Base-by-base conservation (phyloP, 2,113 vertebrate species). In the Mirounga angustirostris region DNA sequence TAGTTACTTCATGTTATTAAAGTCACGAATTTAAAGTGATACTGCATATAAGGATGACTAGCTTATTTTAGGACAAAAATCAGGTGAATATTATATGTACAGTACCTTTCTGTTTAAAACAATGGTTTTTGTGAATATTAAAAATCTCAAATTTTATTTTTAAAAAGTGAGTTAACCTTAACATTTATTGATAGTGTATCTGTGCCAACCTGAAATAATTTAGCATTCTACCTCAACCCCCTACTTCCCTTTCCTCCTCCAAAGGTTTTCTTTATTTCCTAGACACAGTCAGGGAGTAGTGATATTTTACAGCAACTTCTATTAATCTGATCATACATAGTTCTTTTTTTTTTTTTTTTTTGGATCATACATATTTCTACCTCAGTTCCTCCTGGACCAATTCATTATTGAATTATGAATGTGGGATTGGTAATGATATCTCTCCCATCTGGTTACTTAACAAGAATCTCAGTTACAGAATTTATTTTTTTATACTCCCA, bases 291-390 rank as follows among this genome's bases (percentile, higher is more conserved):
- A 91, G 14, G 19, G n/a, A 81, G 19, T 94, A 21, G n/a, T 74
- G 26, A 19, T 84, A 88, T 73, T 97, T 88, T 61, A 87, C 83
- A 84, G 22, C 18, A 84, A 50, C 15, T 9, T 85, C 33, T 94
- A 10, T 83, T 84, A 93, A 87, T 91, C 82, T 67, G 56, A 56
- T 65, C 58, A 67, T 87, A 76, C 21, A 4, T 94, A 46, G 7
- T 65, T 94, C 14, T 80, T 46, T 9, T 46, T 46, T 8, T 36
- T 36, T 36, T 36, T 36, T 46, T 46, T 46, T 46, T 40, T 40
- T 40, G 40, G 56, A 56, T 65, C 58, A 67, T 87, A 76, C 21
- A 4, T 91, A 46, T 14, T 65, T 94, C 18, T 80, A 36, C 30
- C 21, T 86, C 52, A 65, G 9, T 43, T 65, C 43, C 84, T 89